Percentiles rank a stretch among this genome's conserved stretches.
phyloP scores from a whole-genome alignment of 1,140 invertebrate species.

The Ditylenchus dipsaci region DNA sequence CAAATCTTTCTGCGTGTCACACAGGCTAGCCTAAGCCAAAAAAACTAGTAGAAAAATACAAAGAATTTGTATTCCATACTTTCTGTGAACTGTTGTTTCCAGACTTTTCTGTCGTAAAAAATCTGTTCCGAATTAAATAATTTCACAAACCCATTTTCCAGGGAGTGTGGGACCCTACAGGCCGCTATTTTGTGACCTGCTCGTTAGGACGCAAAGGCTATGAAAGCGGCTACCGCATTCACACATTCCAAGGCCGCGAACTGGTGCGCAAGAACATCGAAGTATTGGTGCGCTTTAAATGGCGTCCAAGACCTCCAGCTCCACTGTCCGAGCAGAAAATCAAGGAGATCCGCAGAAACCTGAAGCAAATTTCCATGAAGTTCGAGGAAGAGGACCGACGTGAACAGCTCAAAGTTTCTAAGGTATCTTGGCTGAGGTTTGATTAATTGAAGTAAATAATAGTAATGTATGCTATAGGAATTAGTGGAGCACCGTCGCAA shows the following conservation, averaged over 20 bases:
- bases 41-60: too few species aligned
- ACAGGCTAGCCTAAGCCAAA: too few species aligned
- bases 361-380: constrained; percentile 91
- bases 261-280: constrained; percentile 78
- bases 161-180: constrained; percentile 94
- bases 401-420: constrained; percentile 83
- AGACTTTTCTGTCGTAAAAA: constrained; percentile 11
- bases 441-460: neutral
- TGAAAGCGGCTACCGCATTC: constrained; percentile 80
- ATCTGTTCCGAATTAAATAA: neutral
- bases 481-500: constrained; percentile 84
- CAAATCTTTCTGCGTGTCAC: too few species aligned
- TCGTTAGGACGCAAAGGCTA: constrained; percentile 92
- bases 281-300: constrained; percentile 86
- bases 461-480: constrained; percentile 63
- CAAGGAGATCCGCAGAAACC: constrained; percentile 90
- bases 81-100: neutral
- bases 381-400: constrained; percentile 94
- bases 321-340: constrained; percentile 69
- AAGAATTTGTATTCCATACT: too few species aligned
- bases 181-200: constrained; percentile 90
- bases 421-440: constrained; percentile 59
- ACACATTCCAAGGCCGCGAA: constrained; percentile 83
- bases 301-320: constrained; percentile 86
- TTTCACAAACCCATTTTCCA: constrained; percentile 27